Evolutionary conservation across 2,888 invertebrate species (phyloP), one percentile per base, ranked within the genome.

Genomic region (Watsonalla cultraria): DNA sequence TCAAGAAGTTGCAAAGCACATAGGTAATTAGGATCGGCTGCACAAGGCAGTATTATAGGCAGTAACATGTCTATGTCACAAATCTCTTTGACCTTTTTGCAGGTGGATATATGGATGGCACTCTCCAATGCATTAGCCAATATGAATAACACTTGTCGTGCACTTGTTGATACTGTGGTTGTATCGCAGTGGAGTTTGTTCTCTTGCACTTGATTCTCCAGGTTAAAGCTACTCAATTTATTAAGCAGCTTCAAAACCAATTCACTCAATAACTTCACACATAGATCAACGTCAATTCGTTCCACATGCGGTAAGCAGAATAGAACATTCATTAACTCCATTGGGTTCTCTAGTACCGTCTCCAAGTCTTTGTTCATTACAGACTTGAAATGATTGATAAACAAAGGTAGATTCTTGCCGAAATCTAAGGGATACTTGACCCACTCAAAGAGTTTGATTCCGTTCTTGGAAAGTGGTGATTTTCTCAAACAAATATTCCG

Each of bases 401-500:
- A 85, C 55, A 74, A 58, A 52, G 76, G 60, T 56, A 90, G 69
- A 56, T 72, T 80, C 70, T 72, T 84, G 51, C 86, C 89, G 78
- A 94, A 91, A 72, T 93, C 93, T 33, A 96, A 72, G 0, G 93
- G 91, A 77, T 95, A 96, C 63, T 92, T 92, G 0, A 90, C 92
- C 95, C 95, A 95, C 14, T 91, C 86, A 55, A 86, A 78, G 7
- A 94, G 73, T 59, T 91, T 91, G 0, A 92, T 86, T 0, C 94
- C 94, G 77, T 92, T 92, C 55, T 88, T 86, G 7, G 92, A 92
- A 0, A 94, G 77, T 0, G 95, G 93, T 6, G 94, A 91, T 78
- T 96, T 96, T 51, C 86, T 85, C 45, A 93, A 70, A 45, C 96
- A 86, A 51, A 97, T 91, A 72, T 93, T 93, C 0, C 94, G 91